Evolutionary conservation across 2,888 invertebrate genomes (phyloP).

Genomic region (Caradrina clavipalpis): DNA sequence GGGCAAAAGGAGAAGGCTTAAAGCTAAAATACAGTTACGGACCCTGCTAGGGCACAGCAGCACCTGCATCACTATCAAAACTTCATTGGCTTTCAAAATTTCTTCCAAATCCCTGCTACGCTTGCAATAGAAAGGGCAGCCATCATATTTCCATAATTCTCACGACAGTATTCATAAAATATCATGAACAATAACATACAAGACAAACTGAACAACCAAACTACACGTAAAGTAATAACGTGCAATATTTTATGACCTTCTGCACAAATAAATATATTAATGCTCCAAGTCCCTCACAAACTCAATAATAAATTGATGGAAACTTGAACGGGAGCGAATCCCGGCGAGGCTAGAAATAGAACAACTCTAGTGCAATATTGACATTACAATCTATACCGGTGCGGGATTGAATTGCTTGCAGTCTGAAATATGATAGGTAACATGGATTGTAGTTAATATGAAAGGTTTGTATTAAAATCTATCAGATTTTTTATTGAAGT

Average conservation of each 20-base stretch:
- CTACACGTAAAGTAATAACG: neutral
- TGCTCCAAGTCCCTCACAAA: constrained; percentile 5
- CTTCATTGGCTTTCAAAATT: too few species aligned
- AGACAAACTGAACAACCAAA: neutral
- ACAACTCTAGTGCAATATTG: constrained; percentile 4
- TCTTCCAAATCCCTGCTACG: too few species aligned
- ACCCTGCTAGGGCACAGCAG: too few species aligned
- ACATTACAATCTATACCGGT: neutral
- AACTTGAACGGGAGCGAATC: constrained; percentile 9
- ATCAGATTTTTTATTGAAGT: too few species aligned
- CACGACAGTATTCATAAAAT: neutral
- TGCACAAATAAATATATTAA: constrained; percentile 1
- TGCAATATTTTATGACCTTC: constrained; percentile 1
- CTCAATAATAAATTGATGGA: constrained; percentile 28
- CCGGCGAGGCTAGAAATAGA: constrained; percentile 22
- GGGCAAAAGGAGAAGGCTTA: too few species aligned
- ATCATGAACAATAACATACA: neutral
- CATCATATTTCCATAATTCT: neutral
- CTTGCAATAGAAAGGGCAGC: too few species aligned
- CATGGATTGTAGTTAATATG: neutral
- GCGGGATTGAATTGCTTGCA: constrained; percentile 24
- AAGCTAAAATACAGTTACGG: too few species aligned
- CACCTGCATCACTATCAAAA: too few species aligned
- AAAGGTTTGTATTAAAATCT: constrained; percentile 1
- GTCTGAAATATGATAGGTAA: constrained; percentile 9